Base-by-base conservation (phyloP, 2,797 vertebrate genomes). In the Sebastes vulpes region DNA sequence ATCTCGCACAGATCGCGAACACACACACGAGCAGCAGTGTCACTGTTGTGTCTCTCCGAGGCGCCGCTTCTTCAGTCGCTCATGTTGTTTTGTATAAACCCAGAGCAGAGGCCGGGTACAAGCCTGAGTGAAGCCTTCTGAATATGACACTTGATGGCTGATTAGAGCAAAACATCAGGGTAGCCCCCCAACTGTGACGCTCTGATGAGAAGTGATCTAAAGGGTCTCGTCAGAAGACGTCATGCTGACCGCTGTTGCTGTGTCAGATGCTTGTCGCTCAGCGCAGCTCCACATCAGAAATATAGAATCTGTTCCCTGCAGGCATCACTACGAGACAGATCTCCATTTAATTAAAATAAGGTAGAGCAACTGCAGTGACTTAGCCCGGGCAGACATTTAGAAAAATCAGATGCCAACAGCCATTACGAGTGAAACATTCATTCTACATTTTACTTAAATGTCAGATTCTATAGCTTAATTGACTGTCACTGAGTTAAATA, bases 131-230 rank as follows among this genome's bases (percentile, higher is more conserved):
- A 82, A 74, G 72, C 77, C 56, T 65, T 65, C 58, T 65, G 74
- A 64, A 73, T 65, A 56, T 79, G 89, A 91, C 89, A 87, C 89
- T 92, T 87, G 85, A 84, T 23, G 80, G 72, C 81, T 94, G 92
- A 95, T 93, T 92, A 92, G 87, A 90, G 87, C 48, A 66, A 92
- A 91, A 86, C 89, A 84, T 86, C 81, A 50, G 77, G 26, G 78
- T 70, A 2, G 80, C 53, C 73, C 83, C 83, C 92, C 90, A 20
- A 31, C 91, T 83, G 92, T 18, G 91, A 75, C 2, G 64, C 84
- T 90, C 82, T 91, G 90, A 92, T 92, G 89, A 92, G 77, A 75
- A 79, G 80, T 29, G 89, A 93, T 92, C 92, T 88, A 75, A 85
- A 83, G 86, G 89, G 86, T 72, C 86, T 90, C 67, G 77, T 87